These are phyloP conservation scores for Nannobrachium achirus DNA, from an alignment of 2,113 vertebrate genomes.

Conservation along the genomic window DNA sequence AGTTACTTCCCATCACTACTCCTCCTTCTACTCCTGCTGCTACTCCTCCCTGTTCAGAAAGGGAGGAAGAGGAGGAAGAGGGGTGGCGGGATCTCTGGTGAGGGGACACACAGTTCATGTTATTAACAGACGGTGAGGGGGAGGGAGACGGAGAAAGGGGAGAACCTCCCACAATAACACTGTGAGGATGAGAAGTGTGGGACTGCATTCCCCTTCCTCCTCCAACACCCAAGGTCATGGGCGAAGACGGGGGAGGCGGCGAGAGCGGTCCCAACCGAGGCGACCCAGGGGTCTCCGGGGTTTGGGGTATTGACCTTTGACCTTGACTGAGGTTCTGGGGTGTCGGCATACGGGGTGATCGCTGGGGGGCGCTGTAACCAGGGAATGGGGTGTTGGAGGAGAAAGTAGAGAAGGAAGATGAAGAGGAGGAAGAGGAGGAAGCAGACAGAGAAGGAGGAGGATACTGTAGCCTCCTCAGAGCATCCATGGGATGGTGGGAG, in stretches of 20 bases:
- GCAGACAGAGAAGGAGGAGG: constrained; percentile 48
- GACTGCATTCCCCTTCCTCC: constrained; percentile 58
- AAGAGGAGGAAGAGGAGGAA: constrained; percentile 53
- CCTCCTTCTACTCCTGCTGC: constrained; percentile 50
- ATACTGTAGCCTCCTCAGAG: constrained; percentile 68
- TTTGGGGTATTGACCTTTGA: constrained; percentile 70
- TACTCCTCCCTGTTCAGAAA: constrained; percentile 72
- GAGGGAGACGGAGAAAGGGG: constrained; percentile 57
- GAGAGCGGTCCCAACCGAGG: constrained; percentile 58
- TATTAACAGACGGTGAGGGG: constrained; percentile 70
- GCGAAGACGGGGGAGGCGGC: constrained; percentile 61
- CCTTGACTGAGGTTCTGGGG: constrained; percentile 71
- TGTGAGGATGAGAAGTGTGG: constrained; percentile 46
- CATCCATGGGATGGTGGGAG: constrained; percentile 59
- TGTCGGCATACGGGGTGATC: constrained; percentile 67
- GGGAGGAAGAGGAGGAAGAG: constrained; percentile 75
- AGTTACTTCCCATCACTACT: constrained; percentile 58
- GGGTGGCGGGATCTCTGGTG: constrained; percentile 76
- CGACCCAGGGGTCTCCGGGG: constrained; percentile 69
- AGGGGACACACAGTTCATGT: constrained; percentile 71
- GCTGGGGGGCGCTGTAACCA: constrained; percentile 61
- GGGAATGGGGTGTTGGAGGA: constrained; percentile 59
- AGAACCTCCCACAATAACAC: constrained; percentile 57
- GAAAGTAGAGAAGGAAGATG: constrained; percentile 54
- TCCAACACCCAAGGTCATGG: constrained; percentile 41